Base-by-base conservation (phyloP, 2,888 invertebrate genomes). In the Volucella inanis region DNA sequence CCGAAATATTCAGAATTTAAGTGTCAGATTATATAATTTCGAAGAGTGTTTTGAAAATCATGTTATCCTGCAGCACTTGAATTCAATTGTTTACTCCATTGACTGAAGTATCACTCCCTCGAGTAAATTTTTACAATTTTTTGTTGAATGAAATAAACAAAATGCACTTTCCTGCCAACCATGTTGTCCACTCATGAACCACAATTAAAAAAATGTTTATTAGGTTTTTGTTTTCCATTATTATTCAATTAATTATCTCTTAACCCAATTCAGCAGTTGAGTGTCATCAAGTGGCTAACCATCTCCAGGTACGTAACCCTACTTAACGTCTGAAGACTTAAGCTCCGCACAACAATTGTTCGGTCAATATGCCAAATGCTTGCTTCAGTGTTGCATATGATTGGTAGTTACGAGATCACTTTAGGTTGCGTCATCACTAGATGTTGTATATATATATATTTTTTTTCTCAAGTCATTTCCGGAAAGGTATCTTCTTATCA, bases 241-340 rank as follows among this genome's bases (percentile, higher is more conserved):
- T 39, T 39, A 15, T 14, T 39, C 39, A 22, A 31, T 38, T 61
- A 50, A 77, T 77, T 62, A 70, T 70, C 54, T 77, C 68, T 70
- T 77, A 54, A 77, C 76, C 76, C 61, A 61, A 18, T 61, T 68
- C 54, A 15, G 39, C 77, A 61, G 67, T 49, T n/a, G 49, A 39
- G 49, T 65, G 47, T 50, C 38, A 45, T 62, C 22, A 41, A 55
- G 39, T 47, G 75, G 65, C 57, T 65, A 55, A 71, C 45, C 65
- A 52, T 38, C 47, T 49, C 31, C 22, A 47, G 39, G 50, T 59
- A 61, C 61, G 45, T 61, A 67, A 76, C 45, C 14, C 59, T 43
- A 22, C 77, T 70, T 62, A 62, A 41, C 41, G 54, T 14, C 54
- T 45, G 68, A 52, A 39, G 49, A 14, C 47, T 59, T 54, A 50